Percentiles rank a stretch among this genome's conserved stretches.
These are phyloP conservation scores for Drosophila bunnanda DNA, from an alignment of 2,888 invertebrate species.

Conservation along the genomic window DNA sequence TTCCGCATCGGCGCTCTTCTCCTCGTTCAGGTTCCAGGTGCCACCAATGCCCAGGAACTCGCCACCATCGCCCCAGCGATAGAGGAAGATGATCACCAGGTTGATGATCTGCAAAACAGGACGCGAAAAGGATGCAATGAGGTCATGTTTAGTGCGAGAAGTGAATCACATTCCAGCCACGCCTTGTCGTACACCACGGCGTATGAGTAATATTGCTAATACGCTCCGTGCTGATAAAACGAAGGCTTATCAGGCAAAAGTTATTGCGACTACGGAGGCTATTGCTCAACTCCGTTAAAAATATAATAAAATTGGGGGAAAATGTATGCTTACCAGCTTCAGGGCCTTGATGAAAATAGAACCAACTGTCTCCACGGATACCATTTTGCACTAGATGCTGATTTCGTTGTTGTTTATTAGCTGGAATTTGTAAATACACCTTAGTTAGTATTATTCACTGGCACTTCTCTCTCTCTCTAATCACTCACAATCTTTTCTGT, in stretches of 20 bases:
- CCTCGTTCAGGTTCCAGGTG: conserved; percentile 95
- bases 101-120: conserved; percentile 89
- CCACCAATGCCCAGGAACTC: conserved; percentile 94
- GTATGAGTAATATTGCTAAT: conserved; percentile 68
- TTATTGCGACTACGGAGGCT: conserved; percentile 18
- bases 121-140: conserved; percentile 24
- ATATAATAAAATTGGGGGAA: not conserved
- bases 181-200: conserved; percentile 30
- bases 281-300: conserved; percentile 31
- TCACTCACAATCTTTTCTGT: conserved; percentile 42
- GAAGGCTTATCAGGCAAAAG: conserved; percentile 28
- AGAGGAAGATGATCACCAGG: conserved; percentile 91
- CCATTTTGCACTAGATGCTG: conserved; percentile 86
- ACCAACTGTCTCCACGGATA: conserved; percentile 92
- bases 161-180: conserved; percentile 37
- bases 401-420: conserved; percentile 18
- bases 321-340: conserved; percentile 90
- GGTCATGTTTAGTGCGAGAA: conserved; percentile 5
- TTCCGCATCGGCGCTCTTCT: conserved; percentile 94
- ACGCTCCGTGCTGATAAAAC: conserved; percentile 54
- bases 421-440: conserved; percentile 4
- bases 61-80: conserved; percentile 93
- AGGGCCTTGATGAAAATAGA: conserved; percentile 92
- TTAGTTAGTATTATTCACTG: conserved; percentile 1
- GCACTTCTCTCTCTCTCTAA: not conserved